These are phyloP conservation scores for Gymnoscopelus braueri DNA, from an alignment of 2,797 vertebrate species.

Conservation along the genomic window DNA sequence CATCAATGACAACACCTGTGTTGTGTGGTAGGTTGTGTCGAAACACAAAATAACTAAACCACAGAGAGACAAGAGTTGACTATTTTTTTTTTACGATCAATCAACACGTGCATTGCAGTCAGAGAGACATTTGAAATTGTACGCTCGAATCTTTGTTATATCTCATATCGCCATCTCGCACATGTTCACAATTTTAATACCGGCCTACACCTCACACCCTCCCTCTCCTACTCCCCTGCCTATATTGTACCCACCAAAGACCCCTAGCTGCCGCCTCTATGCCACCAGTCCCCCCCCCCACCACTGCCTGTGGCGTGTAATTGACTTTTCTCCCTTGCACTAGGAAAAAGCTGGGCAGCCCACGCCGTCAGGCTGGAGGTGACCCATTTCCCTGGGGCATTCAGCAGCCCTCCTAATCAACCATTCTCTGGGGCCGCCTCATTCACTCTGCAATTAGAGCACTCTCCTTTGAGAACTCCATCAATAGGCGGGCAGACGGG, in stretches of 20 bases:
- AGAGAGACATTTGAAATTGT: too few relatives aligned
- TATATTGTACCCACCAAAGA: conserved; percentile 61
- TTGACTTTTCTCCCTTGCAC: conserved; percentile 77
- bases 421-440: conserved; percentile 77
- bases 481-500: conserved; percentile 70
- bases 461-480: conserved; percentile 75
- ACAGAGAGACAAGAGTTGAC: too few relatives aligned
- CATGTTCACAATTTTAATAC: background rate
- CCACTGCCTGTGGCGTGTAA: conserved; percentile 78
- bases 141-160: too few relatives aligned
- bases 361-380: conserved; percentile 78
- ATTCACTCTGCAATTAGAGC: conserved; percentile 80
- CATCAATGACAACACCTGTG: too few relatives aligned
- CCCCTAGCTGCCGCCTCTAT: conserved; percentile 52
- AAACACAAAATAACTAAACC: too few relatives aligned
- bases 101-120: too few relatives aligned
- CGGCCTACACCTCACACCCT: background rate
- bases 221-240: conserved; percentile 47
- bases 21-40: too few relatives aligned
- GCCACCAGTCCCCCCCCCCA: conserved; percentile 63
- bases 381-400: conserved; percentile 85
- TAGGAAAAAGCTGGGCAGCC: conserved; percentile 69
- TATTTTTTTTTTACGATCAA: too few relatives aligned
- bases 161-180: too few relatives aligned
- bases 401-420: conserved; percentile 79